These are phyloP conservation scores for Betta splendens DNA, from an alignment of 2,797 vertebrate genomes.

Conservation along the genomic window DNA sequence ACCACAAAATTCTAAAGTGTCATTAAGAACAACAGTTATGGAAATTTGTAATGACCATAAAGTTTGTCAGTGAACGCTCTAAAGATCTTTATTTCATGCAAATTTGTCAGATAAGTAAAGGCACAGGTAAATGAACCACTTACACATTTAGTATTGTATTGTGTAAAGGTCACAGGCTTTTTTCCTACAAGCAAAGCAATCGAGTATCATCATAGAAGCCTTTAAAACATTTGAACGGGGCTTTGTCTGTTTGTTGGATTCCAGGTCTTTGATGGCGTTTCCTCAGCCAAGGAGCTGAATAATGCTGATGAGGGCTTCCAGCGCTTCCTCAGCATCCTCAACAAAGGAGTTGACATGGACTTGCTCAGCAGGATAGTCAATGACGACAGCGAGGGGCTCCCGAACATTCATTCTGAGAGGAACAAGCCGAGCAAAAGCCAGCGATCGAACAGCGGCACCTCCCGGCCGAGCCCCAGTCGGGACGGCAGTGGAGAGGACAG, in stretches of 20 bases:
- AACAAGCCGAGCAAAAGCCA: slow-evolving; percentile 5
- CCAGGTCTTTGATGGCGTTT: slow-evolving; percentile 33
- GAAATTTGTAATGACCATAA: no score
- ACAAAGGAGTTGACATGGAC: slow-evolving; percentile 73
- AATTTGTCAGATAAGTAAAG: no score
- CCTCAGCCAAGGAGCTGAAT: slow-evolving; percentile 16
- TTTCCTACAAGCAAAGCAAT: no score
- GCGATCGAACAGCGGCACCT: not conserved
- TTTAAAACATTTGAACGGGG: not conserved
- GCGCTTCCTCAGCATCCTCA: slow-evolving; percentile 72
- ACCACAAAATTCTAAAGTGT: no score
- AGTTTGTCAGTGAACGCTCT: no score
- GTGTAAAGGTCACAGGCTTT: no score
- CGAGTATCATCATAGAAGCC: no score
- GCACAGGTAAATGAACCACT: no score
- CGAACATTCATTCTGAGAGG: not conserved
- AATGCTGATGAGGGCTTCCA: slow-evolving; percentile 53
- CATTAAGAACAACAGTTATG: no score
- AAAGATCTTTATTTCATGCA: no score
- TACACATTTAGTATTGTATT: no score
- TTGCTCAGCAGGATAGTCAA: slow-evolving; percentile 62
- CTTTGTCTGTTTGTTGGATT: not conserved
- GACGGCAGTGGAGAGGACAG: slow-evolving; percentile 11
- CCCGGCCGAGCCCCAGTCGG: not conserved
- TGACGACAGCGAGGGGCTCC: slow-evolving; percentile 30